A percentile compares a stretch with the other conserved stretches of the same genome.
These are phyloP conservation scores for Drosophila parthenogenetica DNA, from an alignment of 2,888 invertebrate species.

Conservation along the genomic window DNA sequence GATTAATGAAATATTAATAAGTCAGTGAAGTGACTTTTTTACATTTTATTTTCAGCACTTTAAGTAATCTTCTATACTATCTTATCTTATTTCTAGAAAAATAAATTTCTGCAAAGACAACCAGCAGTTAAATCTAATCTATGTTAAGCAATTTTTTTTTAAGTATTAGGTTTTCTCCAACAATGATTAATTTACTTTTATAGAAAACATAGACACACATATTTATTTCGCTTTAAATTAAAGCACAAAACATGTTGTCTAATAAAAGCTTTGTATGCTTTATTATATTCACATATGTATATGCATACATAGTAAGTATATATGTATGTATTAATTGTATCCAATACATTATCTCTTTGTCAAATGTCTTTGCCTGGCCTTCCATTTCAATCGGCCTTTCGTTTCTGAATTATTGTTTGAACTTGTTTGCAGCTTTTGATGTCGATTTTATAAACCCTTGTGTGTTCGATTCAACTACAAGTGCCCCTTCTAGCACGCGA, in stretches of 20 bases:
- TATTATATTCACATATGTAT: background rate
- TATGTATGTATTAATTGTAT: background rate
- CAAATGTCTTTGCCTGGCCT: constrained; percentile 12
- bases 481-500: fast-evolving
- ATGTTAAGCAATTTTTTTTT: background rate
- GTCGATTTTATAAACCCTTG: constrained; percentile 6
- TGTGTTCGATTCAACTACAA: constrained; percentile 5
- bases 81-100: background rate
- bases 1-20: background rate
- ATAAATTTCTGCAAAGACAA: background rate
- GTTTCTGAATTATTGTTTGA: constrained; percentile 38
- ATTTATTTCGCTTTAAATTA: background rate
- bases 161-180: background rate
- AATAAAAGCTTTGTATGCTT: constrained; percentile 1
- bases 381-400: constrained; percentile 29
- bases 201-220: background rate
- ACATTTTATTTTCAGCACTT: background rate
- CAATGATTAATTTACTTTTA: background rate
- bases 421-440: constrained; percentile 37
- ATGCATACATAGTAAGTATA: background rate
- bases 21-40: background rate
- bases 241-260: constrained; percentile 21
- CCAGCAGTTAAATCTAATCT: constrained; percentile 12
- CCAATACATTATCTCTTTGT: constrained; percentile 16
- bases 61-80: background rate